Evolutionary conservation across 2,888 invertebrate species (phyloP).

Genomic region (Dysmachus trigonus): DNA sequence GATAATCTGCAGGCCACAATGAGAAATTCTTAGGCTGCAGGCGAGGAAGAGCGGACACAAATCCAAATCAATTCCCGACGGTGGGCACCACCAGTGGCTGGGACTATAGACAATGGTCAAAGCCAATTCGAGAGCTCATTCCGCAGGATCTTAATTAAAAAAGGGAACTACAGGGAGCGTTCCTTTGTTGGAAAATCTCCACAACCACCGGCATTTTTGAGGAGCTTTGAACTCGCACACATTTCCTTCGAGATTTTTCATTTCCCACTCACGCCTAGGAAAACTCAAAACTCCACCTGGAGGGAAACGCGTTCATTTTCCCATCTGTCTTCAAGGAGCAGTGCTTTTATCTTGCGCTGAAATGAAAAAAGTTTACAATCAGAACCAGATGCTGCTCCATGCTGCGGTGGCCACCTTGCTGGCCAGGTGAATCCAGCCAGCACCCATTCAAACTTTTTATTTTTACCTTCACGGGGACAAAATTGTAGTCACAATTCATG

Average conservation of each 20-base stretch:
- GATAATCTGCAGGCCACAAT: background rate
- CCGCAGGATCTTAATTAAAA: slow-evolving; percentile 18
- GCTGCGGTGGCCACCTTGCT: slow-evolving; percentile 14
- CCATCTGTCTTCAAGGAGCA: slow-evolving; percentile 22
- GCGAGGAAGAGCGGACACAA: background rate
- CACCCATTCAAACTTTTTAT: slow-evolving; percentile 18
- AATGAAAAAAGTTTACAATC: slow-evolving; percentile 34
- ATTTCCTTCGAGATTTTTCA: slow-evolving; percentile 20
- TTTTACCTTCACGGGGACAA: slow-evolving; percentile 22
- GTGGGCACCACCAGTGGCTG: background rate
- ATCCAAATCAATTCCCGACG: slow-evolving; percentile 9
- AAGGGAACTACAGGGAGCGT: background rate
- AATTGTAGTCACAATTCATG: slow-evolving; percentile 14
- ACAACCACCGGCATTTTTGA: background rate
- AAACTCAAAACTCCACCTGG: background rate
- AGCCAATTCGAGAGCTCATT: slow-evolving; percentile 16
- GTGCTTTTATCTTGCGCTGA: background rate
- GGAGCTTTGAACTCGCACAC: slow-evolving; percentile 15
- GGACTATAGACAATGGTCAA: slow-evolving; percentile 26
- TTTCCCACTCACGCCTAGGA: background rate
- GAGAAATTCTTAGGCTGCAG: background rate
- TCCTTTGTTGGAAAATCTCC: background rate
- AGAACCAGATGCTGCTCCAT: slow-evolving; percentile 19
- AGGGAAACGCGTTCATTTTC: slow-evolving; percentile 2
- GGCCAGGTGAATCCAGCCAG: background rate